Evolutionary conservation across 2,797 vertebrate genomes (phyloP), one percentile per base, ranked within the genome.

Genomic region (Remorina albescens): DNA sequence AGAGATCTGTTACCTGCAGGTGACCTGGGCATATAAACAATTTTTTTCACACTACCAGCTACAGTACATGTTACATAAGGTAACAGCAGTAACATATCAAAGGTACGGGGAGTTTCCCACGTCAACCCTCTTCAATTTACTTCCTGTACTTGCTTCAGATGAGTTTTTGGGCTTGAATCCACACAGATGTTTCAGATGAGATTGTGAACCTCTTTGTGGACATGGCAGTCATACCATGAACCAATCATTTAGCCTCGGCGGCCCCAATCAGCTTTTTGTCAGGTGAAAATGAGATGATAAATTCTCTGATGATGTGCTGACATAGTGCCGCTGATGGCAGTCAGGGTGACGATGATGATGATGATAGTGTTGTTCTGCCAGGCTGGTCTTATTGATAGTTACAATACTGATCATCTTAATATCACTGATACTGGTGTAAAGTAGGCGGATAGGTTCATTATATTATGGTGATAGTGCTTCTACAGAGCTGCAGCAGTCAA

Each of bases 221-320:
- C 21, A 23, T 49, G 46, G 56, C 67, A 78, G 74, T 88, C 76
- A 65, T 19, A 60, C 66, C 23, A 70, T 2, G 12, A 76, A 70
- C 26, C 78, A 66, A 69, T 77, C 67, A 70, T 74, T 88, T 87
- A 72, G 66, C 68, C 71, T 49, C 9, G 1, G 10, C 30, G 50
- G 72, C 78, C 79, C 28, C 75, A 71, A 74, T 83, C 54, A 66
- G 12, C 12, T 53, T 72, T 57, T 74, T 65, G 42, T 78, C 69
- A 72, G 70, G 70, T 84, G 73, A 78, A 86, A 90, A 88, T 81
- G 66, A 87, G 70, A 71, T 37, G 78, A 71, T 74, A 60, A 41
- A 56, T 74, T 74, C 67, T 71, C 56, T 44, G 76, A 76, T 56
- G 80, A 81, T 44, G 61, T 56, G 68, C 53, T 69, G 80, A 74